phyloP scores from a whole-genome alignment of 2,797 vertebrate species.

The Antennarius maculatus region DNA sequence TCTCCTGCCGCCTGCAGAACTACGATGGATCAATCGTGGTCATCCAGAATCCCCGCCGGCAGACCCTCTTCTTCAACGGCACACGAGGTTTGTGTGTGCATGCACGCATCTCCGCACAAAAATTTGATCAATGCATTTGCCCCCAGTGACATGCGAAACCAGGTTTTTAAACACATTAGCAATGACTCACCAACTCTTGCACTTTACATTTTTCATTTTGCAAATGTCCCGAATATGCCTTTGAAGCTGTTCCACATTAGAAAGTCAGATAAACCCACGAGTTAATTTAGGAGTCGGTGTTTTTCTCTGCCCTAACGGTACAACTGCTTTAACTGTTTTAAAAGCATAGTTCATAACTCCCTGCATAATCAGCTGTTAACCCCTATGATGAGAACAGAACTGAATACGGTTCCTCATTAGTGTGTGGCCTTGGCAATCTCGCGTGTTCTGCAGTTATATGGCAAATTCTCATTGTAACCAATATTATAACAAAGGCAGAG shows the following conservation, averaged over 20 bases:
- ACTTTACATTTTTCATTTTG: slow-evolving; percentile 47
- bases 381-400: slow-evolving; percentile 67
- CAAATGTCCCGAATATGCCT: slow-evolving; percentile 57
- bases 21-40: slow-evolving; percentile 95
- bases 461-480: slow-evolving; percentile 59
- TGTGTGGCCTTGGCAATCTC: slow-evolving; percentile 51
- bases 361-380: slow-evolving; percentile 67
- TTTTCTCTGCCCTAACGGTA: slow-evolving; percentile 46
- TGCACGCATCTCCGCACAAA: slow-evolving; percentile 19
- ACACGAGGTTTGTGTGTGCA: slow-evolving; percentile 83
- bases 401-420: slow-evolving; percentile 67
- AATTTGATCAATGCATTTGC: slow-evolving; percentile 36
- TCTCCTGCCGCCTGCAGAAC: slow-evolving; percentile 91
- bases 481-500: slow-evolving; percentile 61
- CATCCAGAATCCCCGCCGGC: slow-evolving; percentile 92
- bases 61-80: slow-evolving; percentile 95
- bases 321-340: slow-evolving; percentile 50
- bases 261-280: slow-evolving; percentile 62
- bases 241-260: slow-evolving; percentile 62
- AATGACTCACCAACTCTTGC: slow-evolving; percentile 50
- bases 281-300: slow-evolving; percentile 65
- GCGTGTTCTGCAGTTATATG: slow-evolving; percentile 51
- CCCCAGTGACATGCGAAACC: slow-evolving; percentile 44
- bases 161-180: slow-evolving; percentile 53
- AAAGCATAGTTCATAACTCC: slow-evolving; percentile 55